Conservation (phyloP, 2,888 invertebrate genomes). For the Athripsodes cinereus region DNA sequence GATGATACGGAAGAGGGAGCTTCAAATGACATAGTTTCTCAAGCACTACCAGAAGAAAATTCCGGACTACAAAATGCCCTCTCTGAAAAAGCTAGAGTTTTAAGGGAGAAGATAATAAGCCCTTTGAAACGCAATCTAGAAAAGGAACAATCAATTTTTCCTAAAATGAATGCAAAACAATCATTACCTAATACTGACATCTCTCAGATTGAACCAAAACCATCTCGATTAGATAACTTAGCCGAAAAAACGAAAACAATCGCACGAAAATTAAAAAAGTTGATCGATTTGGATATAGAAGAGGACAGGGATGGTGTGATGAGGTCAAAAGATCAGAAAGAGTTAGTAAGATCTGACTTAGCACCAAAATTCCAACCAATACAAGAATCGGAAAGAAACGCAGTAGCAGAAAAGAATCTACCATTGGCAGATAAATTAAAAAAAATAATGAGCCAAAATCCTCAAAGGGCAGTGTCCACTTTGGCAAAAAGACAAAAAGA, state of each 20-base stretch:
- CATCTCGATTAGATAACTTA: not conserved
- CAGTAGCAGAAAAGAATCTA: not conserved
- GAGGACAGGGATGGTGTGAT: not conserved
- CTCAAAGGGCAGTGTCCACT: not conserved
- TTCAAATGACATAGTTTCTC: not conserved
- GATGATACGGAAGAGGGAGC: constrained; percentile 4
- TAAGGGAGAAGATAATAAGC: not conserved
- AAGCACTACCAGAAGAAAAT: not conserved
- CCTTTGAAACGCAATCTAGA: not conserved
- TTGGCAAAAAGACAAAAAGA: not conserved
- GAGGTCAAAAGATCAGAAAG: not conserved
- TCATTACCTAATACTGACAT: too few species aligned
- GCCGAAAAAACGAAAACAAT: not conserved
- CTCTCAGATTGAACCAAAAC: not conserved
- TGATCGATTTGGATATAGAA: not conserved
- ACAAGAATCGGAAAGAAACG: not conserved
- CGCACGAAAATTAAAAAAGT: not conserved
- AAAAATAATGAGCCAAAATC: not conserved
- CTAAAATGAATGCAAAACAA: not conserved
- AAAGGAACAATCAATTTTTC: not conserved
- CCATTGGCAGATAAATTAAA: not conserved
- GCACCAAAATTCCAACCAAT: not conserved
- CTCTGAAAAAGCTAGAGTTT: not conserved
- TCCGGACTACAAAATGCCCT: not conserved
- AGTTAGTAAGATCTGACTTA: not conserved